phyloP scores from a whole-genome alignment of 1,140 invertebrate genomes.

The Leguminivora glycinivorella region DNA sequence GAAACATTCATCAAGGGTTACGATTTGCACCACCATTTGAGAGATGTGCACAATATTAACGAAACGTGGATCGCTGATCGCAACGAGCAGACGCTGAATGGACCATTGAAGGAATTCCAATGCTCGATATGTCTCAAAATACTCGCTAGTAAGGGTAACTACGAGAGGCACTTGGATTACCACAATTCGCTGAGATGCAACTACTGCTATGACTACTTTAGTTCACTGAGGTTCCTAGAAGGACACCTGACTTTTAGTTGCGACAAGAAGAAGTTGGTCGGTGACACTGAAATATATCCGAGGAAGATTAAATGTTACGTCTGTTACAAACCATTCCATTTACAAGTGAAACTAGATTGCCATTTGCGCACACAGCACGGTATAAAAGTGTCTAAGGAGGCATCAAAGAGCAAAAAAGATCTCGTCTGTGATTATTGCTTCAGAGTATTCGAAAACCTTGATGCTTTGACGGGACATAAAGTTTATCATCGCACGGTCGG shows the following conservation, averaged over 20 bases:
- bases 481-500: slow-evolving; percentile 68
- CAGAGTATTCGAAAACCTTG: slow-evolving; percentile 69
- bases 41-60: slow-evolving; percentile 62
- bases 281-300: slow-evolving; percentile 67
- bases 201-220: slow-evolving; percentile 76
- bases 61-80: slow-evolving; percentile 70
- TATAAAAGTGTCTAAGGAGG: slow-evolving; percentile 55
- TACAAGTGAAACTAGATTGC: slow-evolving; percentile 76
- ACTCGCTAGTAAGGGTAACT: slow-evolving; percentile 70
- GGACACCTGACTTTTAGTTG: slow-evolving; percentile 71
- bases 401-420: slow-evolving; percentile 50
- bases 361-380: slow-evolving; percentile 70
- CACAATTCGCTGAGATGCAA: slow-evolving; percentile 76
- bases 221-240: slow-evolving; percentile 65
- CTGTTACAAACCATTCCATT: slow-evolving; percentile 75
- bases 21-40: slow-evolving; percentile 68
- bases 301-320: slow-evolving; percentile 70
- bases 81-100: slow-evolving; percentile 46
- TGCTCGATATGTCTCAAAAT: slow-evolving; percentile 75
- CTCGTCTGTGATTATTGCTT: slow-evolving; percentile 76
- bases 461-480: slow-evolving; percentile 64
- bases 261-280: slow-evolving; percentile 70
- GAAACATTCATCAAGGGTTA: slow-evolving; percentile 67
- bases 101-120: slow-evolving; percentile 68
- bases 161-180: slow-evolving; percentile 71